A percentile compares a stretch with the other conserved stretches of the same genome.
Evolutionary conservation across 2,797 vertebrate species (phyloP).

Genomic region (Chiloscyllium punctatum): DNA sequence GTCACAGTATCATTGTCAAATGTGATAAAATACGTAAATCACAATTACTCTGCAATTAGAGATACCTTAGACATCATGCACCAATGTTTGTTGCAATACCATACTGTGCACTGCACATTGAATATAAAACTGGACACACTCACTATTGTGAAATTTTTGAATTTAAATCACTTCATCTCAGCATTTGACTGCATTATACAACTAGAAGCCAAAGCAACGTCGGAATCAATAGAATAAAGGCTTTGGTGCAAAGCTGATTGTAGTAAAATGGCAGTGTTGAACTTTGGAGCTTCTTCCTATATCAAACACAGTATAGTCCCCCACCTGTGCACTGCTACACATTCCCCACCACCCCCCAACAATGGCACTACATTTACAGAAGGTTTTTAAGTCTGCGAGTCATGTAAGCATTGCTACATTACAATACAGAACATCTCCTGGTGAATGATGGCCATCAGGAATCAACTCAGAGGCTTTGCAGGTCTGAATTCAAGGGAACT

Average conservation of each 20-base stretch:
- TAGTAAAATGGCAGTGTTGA: neutral
- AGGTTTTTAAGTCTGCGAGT: neutral
- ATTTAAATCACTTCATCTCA: slow-evolving; percentile 21
- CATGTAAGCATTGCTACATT: neutral
- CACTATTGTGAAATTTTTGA: neutral
- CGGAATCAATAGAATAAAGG: neutral
- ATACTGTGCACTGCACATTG: neutral
- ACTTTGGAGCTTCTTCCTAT: neutral
- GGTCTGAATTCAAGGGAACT: neutral
- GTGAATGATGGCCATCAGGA: neutral
- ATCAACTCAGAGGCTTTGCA: neutral
- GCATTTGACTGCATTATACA: neutral
- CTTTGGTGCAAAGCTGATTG: neutral
- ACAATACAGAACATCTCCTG: neutral
- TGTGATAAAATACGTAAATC: slow-evolving; percentile 10
- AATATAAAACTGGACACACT: neutral
- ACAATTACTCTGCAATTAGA: neutral
- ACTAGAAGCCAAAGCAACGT: neutral
- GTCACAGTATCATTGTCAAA: neutral
- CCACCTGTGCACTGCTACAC: too few relatives aligned
- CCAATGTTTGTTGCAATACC: neutral
- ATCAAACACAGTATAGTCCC: neutral
- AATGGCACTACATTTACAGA: neutral
- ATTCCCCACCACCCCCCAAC: too few relatives aligned
- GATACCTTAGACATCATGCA: neutral